Base-by-base conservation (phyloP, 2,797 vertebrate species). In the Pseudochirops corinnae region DNA sequence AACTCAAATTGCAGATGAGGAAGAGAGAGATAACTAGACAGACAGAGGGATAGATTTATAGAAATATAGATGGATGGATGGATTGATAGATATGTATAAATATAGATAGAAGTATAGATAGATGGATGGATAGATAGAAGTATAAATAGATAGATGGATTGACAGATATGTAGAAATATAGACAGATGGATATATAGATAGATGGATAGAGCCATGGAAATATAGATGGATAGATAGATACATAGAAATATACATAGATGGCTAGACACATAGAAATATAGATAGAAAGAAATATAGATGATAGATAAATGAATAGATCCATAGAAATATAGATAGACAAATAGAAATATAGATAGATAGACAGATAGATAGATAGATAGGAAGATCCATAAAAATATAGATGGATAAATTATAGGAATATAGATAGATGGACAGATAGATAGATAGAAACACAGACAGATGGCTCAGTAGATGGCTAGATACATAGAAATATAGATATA, bases 1-100 rank as follows among this genome's bases (percentile, higher is more conserved):
- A 87, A 93, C 92, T 93, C 93, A 90, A 82, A 94, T 82, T 95
- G 67, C 3, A 94, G 90, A 90, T 46, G 74, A 90, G 87, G 91
- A 90, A 92, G 62, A 91, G 95, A 96, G 93, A 92, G 92, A 67
- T 93, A 7, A 12, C 12, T 39, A 96, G 16, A 39, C n/a, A 24
- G 74, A 24, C 9, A 82, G n/a, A 82, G 10, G 39, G 18, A 82
- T 46, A 46, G 21, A 46, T 21, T 21, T 0, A n/a, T 21, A 24
- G 67, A 74, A 31, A 33, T 13, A 6, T 46, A 46, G n/a, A 82
- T 46, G 6, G 67, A 74, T 74, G 14, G 62, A n/a, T n/a, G 4
- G 31, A 33, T 67, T 5, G n/a, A 74, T 9, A 39, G 3, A 24
- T 46, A 46, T 11, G 3, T 82, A 82, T 21, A 26, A 26, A 24